Evolutionary conservation across 2,113 vertebrate species (phyloP).

Genomic region (Podarcis muralis): DNA sequence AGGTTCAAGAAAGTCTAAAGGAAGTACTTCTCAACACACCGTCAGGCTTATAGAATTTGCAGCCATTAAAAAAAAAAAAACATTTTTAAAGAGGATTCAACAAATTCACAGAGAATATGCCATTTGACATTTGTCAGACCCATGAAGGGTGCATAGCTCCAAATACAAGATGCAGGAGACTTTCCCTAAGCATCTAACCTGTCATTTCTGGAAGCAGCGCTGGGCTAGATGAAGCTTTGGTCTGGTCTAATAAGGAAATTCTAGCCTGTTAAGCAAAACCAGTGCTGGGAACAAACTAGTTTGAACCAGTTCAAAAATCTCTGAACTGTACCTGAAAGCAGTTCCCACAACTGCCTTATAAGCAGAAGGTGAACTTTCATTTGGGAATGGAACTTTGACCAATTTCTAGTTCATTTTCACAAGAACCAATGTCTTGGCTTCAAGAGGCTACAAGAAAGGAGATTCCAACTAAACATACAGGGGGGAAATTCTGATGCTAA

Average conservation of each 20-base stretch:
- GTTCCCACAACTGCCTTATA: too few relatives aligned
- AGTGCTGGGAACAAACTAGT: too few relatives aligned
- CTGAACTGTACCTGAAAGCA: too few relatives aligned
- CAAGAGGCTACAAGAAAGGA: too few relatives aligned
- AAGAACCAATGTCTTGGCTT: too few relatives aligned
- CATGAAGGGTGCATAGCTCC: neutral
- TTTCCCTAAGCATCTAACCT: neutral
- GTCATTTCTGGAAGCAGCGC: neutral
- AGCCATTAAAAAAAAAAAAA: neutral
- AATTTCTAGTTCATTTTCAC: too few relatives aligned
- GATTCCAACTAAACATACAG: too few relatives aligned
- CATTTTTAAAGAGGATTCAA: neutral
- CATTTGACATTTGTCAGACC: neutral
- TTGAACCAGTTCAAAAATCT: too few relatives aligned
- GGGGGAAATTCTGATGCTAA: too few relatives aligned
- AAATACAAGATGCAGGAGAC: neutral
- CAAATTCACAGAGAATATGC: neutral
- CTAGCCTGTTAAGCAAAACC: neutral
- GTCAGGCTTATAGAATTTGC: neutral
- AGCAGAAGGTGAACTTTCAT: too few relatives aligned
- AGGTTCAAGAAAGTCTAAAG: constrained; percentile 50
- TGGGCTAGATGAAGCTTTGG: neutral
- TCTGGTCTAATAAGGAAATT: neutral
- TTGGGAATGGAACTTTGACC: too few relatives aligned
- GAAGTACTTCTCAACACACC: constrained; percentile 51